phyloP scores from a whole-genome alignment of 2,797 vertebrate genomes.

The Aeoliscus strigatus region DNA sequence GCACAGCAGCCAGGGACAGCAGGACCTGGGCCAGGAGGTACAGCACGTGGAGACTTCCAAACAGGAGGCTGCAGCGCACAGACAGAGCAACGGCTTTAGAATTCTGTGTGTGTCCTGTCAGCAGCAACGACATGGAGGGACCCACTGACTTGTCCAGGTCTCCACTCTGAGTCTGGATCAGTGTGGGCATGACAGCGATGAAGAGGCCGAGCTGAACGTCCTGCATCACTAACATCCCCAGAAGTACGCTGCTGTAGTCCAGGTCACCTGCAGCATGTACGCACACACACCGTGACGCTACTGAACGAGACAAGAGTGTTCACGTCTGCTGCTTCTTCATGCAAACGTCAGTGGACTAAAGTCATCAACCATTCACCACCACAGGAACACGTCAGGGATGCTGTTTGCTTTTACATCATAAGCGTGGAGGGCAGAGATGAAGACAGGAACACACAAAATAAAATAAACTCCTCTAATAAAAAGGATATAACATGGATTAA shows the following conservation, averaged over 20 bases:
- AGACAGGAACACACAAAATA: too few relatives aligned
- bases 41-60: slow-evolving; percentile 80
- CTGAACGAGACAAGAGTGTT: too few relatives aligned
- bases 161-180: slow-evolving; percentile 85
- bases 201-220: slow-evolving; percentile 98
- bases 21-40: slow-evolving; percentile 84
- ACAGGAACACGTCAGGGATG: too few relatives aligned
- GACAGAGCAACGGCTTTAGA: slow-evolving; percentile 8
- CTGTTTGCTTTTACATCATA: too few relatives aligned
- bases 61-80: slow-evolving; percentile 74
- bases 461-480: too few relatives aligned
- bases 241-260: slow-evolving; percentile 90
- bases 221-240: slow-evolving; percentile 96
- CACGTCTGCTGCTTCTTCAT: neutral
- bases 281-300: slow-evolving; percentile 1
- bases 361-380: too few relatives aligned
- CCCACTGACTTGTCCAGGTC: slow-evolving; percentile 77
- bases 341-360: too few relatives aligned
- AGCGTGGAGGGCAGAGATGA: too few relatives aligned
- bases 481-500: too few relatives aligned
- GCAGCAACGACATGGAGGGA: neutral
- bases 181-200: slow-evolving; percentile 90
- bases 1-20: slow-evolving; percentile 83
- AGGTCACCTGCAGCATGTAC: slow-evolving; percentile 81
- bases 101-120: neutral